Evolutionary conservation across 1,140 invertebrate species (phyloP).

Genomic region (Drosophila azteca): DNA sequence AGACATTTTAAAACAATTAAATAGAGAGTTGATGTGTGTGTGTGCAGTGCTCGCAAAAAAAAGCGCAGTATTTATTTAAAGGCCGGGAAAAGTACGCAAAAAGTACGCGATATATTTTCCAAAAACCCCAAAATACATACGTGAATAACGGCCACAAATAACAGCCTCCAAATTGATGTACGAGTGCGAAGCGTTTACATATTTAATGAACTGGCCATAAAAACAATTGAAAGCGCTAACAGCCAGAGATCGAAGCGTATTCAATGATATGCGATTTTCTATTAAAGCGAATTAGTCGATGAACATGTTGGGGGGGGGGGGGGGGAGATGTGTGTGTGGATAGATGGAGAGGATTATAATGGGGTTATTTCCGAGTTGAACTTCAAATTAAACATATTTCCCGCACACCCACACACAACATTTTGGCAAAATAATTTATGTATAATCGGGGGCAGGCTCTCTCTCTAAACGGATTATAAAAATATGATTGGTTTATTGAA

Average conservation of each 20-base stretch:
- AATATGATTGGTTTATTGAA: no score
- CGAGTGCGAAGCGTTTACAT: slow-evolving; percentile 30
- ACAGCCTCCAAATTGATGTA: not conserved
- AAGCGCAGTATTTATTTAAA: slow-evolving; percentile 50
- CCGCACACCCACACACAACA: no score
- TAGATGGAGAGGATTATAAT: not conserved
- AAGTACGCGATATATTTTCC: slow-evolving; percentile 15
- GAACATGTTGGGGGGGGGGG: not conserved
- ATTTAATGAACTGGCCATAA: slow-evolving; percentile 38
- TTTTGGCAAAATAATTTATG: no score
- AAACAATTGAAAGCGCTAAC: slow-evolving; percentile 23
- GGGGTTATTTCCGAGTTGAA: not conserved
- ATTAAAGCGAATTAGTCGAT: not conserved
- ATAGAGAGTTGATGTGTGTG: slow-evolving; percentile 18
- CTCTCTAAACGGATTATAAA: no score
- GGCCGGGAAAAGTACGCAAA: slow-evolving; percentile 3
- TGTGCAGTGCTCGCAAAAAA: slow-evolving; percentile 16
- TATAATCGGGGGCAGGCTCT: no score
- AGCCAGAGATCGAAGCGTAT: slow-evolving; percentile 13
- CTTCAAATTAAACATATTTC: slow-evolving; percentile 2
- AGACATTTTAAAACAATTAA: slow-evolving; percentile 59
- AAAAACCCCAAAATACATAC: slow-evolving; percentile 21
- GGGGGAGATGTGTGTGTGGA: not conserved
- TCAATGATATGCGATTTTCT: slow-evolving; percentile 4
- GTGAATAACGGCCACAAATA: slow-evolving; percentile 1